A percentile compares a stretch with the other conserved stretches of the same genome.
These are phyloP conservation scores for Eupithecia subfuscata DNA, from an alignment of 2,888 invertebrate species.

Conservation along the genomic window DNA sequence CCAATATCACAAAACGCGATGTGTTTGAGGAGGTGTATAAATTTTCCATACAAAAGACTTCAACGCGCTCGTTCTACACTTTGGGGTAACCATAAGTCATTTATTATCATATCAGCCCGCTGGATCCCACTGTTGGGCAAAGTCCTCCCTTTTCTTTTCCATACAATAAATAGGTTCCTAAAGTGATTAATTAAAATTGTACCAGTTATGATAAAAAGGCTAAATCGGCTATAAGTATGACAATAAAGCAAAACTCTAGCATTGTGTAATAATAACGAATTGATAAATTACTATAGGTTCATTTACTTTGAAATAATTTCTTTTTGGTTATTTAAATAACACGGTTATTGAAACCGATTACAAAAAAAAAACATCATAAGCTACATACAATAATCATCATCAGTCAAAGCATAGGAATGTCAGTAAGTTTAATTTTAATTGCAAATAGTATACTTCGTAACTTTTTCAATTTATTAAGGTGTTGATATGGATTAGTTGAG, in stretches of 20 bases:
- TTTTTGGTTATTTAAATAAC: not conserved
- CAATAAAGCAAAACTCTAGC: not conserved
- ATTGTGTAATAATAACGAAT: not conserved
- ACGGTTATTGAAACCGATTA: too few relatives aligned
- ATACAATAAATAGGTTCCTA: not conserved
- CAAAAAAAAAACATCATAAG: too few relatives aligned
- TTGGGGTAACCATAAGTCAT: not conserved
- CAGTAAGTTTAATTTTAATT: too few relatives aligned
- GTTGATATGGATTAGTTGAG: too few relatives aligned
- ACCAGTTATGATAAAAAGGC: not conserved
- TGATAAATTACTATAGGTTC: not conserved
- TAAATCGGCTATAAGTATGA: too few relatives aligned
- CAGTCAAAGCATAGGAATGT: too few relatives aligned
- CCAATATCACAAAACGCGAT: too few relatives aligned
- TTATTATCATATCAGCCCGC: not conserved
- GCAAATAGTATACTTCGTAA: too few relatives aligned
- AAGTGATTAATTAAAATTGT: not conserved
- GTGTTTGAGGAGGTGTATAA: not conserved
- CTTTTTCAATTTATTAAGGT: too few relatives aligned
- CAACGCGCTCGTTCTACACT: conserved; percentile 19
- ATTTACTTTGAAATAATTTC: not conserved
- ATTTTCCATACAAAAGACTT: conserved; percentile 21
- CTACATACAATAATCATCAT: too few relatives aligned
- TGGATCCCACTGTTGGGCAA: not conserved
- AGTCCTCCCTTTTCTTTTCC: not conserved